Base-by-base conservation (phyloP, 1,140 invertebrate species). In the Diorhabda sublineata region DNA sequence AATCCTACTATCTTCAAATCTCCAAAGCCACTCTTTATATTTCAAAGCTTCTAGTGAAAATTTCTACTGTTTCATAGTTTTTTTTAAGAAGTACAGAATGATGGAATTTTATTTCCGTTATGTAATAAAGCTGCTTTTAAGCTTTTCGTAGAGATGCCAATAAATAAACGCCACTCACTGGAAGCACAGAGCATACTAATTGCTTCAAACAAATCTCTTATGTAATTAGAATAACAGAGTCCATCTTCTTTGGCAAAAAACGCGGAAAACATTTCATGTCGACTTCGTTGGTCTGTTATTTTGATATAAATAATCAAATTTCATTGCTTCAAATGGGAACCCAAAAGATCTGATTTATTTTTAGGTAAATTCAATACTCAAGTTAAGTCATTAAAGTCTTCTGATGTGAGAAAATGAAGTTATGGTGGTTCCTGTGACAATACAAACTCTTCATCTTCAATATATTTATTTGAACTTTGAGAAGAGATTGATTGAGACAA, bases 41-140 rank as follows among this genome's bases (percentile, higher is more conserved):
- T 62, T 44, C 9, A 62, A 3, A 44, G 42, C 4, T 44, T 62
- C 61, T 3, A 62, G 42, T 62, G 26, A 62, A 44, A 44, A 62
- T 44, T 47, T 62, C 45, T 2, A 62, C 61, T 4, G 2, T 62
- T 44, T 44, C 43, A 42, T 62, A 63, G 9, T 5, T 44, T 44
- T 45, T 11, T 45, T 42, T 45, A n/a, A 9, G 61, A 45, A 45
- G 43, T 3, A 63, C 9, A 9, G 76, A 76, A 69, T 81, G 61
- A 78, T 7, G 76, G 67, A 66, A 74, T 74, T 61, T 64, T 67
- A 68, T 82, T 80, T 61, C 79, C 74, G 61, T 79, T 80, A 60
- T 81, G 79, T 3, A 80, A 65, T n/a, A 81, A 63, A 8, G 78
- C 76, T 9, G 67, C 76, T 74, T 82, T 80, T 3, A 81, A 71